Conservation (phyloP, 2,797 vertebrate species). For the Pipistrellus pygmaeus region DNA sequence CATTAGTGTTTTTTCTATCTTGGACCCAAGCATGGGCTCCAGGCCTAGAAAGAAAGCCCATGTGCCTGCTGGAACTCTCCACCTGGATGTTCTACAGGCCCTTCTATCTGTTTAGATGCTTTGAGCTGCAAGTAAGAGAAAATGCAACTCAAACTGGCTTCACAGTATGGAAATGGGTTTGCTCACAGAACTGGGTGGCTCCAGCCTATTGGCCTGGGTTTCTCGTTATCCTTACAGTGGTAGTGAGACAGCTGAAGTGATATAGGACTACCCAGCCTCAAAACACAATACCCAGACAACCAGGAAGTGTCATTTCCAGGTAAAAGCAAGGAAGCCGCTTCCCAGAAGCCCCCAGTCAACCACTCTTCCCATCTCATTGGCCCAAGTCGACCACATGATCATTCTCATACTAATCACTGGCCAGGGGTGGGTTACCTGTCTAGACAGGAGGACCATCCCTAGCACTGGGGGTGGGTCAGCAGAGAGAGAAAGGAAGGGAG, state of each 20-base stretch:
- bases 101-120: neutral
- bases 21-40: neutral
- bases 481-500: neutral
- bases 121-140: neutral
- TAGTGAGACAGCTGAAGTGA: neutral
- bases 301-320: neutral
- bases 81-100: neutral
- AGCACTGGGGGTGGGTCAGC: neutral
- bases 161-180: neutral
- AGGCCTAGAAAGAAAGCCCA: neutral
- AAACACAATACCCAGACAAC: neutral
- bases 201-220: neutral
- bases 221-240: neutral
- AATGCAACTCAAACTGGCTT: neutral
- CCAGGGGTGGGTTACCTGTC: neutral
- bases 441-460: neutral
- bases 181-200: neutral
- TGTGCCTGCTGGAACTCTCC: neutral
- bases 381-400: neutral
- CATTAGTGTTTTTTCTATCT: neutral
- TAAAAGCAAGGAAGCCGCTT: neutral
- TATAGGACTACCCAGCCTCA: neutral
- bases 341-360: constrained; percentile 13
- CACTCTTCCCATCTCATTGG: neutral
- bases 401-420: neutral